A percentile compares a stretch with the other conserved stretches of the same genome.
Conservation (phyloP, 2,797 vertebrate species). For the Todus mexicanus region DNA sequence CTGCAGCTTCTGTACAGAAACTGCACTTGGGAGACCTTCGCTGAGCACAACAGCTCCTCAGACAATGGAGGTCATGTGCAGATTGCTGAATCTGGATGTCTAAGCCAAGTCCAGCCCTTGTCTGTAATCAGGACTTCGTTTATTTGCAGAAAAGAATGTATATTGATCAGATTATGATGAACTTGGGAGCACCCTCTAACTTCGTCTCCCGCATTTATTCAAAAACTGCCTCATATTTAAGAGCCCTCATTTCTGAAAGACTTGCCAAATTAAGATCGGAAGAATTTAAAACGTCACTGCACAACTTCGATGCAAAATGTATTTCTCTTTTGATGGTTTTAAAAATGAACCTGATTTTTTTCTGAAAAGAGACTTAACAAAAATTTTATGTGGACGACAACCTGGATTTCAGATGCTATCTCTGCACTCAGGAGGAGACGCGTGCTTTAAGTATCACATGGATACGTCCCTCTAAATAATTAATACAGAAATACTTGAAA, state of each 20-base stretch:
- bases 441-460: neutral
- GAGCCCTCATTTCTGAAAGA: neutral
- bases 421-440: neutral
- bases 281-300: neutral
- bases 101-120: fast-evolving
- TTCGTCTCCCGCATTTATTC: neutral
- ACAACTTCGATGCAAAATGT: neutral
- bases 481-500: neutral
- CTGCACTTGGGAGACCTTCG: neutral
- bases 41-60: neutral
- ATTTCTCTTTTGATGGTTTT: neutral
- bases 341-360: neutral
- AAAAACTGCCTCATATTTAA: neutral
- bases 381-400: neutral
- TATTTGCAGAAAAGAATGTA: neutral
- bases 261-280: neutral
- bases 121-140: neutral
- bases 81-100: neutral
- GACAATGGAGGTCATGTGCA: neutral
- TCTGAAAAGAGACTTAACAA: neutral
- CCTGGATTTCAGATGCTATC: neutral
- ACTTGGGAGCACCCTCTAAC: neutral
- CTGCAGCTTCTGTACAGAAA: neutral
- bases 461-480: neutral
- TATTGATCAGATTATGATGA: neutral